Conservation (phyloP, 2,113 vertebrate genomes). For the Cercocebus atys region DNA sequence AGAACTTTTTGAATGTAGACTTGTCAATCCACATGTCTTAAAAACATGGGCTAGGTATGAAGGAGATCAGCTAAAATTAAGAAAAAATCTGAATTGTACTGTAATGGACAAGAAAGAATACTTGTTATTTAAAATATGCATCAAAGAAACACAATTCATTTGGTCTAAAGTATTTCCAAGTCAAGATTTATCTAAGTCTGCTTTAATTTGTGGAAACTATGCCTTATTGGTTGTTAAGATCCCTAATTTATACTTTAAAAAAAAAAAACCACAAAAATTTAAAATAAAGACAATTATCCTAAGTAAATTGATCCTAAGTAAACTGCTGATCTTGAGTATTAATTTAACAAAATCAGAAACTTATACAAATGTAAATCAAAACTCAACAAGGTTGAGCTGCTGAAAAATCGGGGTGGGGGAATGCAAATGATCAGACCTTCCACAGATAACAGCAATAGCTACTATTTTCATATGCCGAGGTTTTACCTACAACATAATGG, state of each 20-base stretch:
- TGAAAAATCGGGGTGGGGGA: background rate
- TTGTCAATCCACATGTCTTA: background rate
- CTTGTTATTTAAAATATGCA: background rate
- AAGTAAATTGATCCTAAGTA: background rate
- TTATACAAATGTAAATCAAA: background rate
- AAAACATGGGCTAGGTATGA: background rate
- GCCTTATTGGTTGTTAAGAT: background rate
- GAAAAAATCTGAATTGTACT: slow-evolving; percentile 8
- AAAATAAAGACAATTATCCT: background rate
- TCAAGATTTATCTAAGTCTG: background rate
- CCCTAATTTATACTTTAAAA: background rate
- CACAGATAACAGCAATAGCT: background rate
- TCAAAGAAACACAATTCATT: slow-evolving; percentile 24
- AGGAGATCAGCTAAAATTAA: background rate
- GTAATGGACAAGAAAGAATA: background rate
- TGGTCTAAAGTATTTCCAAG: background rate
- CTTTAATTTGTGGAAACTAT: background rate
- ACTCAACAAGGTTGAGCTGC: background rate
- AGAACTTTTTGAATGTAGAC: background rate
- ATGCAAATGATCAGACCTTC: background rate
- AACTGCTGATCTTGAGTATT: background rate
- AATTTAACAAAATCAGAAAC: slow-evolving; percentile 21
- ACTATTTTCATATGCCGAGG: background rate
- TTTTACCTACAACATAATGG: background rate
- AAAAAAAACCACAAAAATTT: background rate